phyloP scores from a whole-genome alignment of 2,888 invertebrate genomes.

The Parnassius smintheus region DNA sequence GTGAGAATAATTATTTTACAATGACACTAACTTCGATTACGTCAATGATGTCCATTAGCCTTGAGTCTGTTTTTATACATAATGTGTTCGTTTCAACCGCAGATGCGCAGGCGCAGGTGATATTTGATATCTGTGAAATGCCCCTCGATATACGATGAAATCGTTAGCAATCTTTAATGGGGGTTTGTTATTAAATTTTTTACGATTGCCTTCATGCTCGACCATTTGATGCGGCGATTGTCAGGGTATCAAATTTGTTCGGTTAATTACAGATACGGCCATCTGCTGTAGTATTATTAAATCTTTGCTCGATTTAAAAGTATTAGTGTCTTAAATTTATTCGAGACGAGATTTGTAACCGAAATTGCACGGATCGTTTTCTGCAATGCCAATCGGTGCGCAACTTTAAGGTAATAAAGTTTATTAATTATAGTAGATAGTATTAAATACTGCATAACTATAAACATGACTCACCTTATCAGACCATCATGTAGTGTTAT shows the following conservation, averaged over 20 bases:
- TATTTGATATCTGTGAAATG: constrained; percentile 24
- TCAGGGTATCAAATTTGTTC: constrained; percentile 28
- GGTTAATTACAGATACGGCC: constrained; percentile 24
- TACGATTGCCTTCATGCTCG: constrained; percentile 31
- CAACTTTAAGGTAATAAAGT: no score
- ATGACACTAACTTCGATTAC: background rate
- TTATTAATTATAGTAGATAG: no score
- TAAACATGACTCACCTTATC: no score
- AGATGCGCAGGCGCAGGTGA: constrained; percentile 68
- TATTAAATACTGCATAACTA: no score
- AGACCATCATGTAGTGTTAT: no score
- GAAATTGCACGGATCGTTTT: no score
- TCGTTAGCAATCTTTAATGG: constrained; percentile 31
- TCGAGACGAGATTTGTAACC: no score
- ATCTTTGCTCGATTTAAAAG: background rate
- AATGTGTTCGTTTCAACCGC: constrained; percentile 60
- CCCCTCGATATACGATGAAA: constrained; percentile 33
- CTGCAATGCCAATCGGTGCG: no score
- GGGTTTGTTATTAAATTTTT: constrained; percentile 36
- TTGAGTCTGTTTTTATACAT: background rate
- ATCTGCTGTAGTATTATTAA: constrained; percentile 23
- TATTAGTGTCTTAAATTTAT: no score
- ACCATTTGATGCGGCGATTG: constrained; percentile 28
- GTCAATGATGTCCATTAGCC: constrained; percentile 2
- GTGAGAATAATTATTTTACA: no score